phyloP scores from a whole-genome alignment of 2,888 invertebrate species.

The Sympetrum striolatum region DNA sequence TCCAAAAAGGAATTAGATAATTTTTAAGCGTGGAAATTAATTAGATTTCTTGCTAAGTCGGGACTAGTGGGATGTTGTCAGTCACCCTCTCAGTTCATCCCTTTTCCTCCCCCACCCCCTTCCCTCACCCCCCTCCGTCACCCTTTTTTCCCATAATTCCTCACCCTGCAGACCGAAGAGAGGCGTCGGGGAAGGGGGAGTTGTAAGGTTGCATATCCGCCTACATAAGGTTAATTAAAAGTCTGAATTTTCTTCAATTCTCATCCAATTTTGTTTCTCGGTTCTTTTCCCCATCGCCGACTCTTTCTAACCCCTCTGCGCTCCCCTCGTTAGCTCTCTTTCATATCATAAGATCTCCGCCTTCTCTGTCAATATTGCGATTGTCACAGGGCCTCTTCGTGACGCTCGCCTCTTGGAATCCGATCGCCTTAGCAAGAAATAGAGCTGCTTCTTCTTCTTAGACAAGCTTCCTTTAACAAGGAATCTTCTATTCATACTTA shows the following conservation, averaged over 20 bases:
- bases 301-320: not conserved
- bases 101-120: not conserved
- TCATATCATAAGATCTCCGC: not conserved
- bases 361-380: not conserved
- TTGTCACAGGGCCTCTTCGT: too few relatives aligned
- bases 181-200: not conserved
- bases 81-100: not conserved
- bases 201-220: conserved; percentile 17
- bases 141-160: not conserved
- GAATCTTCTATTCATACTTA: too few relatives aligned
- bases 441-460: too few relatives aligned
- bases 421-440: too few relatives aligned
- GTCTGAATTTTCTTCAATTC: conserved; percentile 21
- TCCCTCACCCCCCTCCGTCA: not conserved
- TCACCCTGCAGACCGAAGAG: not conserved
- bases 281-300: not conserved
- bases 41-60: conserved; percentile 30
- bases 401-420: not conserved
- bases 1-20: not conserved
- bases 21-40: conserved; percentile 34
- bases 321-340: not conserved
- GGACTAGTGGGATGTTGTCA: conserved; percentile 32
- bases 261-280: not conserved
- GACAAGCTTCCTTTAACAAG: too few relatives aligned
- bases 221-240: conserved; percentile 44